Conservation (phyloP, 2,113 vertebrate species). For the Seriola rivoliana region DNA sequence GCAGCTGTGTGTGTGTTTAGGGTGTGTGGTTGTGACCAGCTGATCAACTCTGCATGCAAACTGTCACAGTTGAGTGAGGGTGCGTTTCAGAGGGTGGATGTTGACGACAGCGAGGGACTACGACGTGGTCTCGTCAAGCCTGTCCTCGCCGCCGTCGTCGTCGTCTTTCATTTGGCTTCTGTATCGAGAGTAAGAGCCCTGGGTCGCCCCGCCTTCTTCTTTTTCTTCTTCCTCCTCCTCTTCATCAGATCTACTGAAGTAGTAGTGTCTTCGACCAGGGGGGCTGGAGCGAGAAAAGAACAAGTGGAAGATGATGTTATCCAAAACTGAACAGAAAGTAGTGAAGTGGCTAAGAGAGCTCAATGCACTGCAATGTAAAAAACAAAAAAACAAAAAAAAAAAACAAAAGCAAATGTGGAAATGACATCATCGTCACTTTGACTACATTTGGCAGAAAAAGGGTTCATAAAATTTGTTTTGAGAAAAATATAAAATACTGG, state of each 20-base stretch:
- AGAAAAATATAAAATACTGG: too few relatives aligned
- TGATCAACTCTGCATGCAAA: conserved; percentile 54
- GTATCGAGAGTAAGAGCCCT: conserved; percentile 78
- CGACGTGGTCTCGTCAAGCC: conserved; percentile 78
- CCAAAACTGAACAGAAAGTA: background rate
- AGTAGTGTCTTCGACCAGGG: conserved; percentile 84
- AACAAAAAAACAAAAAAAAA: conserved; percentile 2
- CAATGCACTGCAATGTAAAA: background rate
- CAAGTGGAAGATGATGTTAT: conserved; percentile 10
- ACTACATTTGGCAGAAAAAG: background rate
- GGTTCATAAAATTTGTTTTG: too few relatives aligned
- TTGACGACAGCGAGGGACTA: conserved; percentile 30
- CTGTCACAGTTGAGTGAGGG: conserved; percentile 3
- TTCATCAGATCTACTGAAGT: conserved; percentile 89
- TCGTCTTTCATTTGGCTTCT: conserved; percentile 87
- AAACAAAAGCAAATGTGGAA: background rate
- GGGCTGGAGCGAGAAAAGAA: conserved; percentile 84
- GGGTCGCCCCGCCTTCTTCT: conserved; percentile 77
- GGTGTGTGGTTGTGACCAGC: conserved; percentile 14
- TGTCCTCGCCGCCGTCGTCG: conserved; percentile 85
- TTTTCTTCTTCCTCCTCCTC: conserved; percentile 90
- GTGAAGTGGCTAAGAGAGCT: background rate
- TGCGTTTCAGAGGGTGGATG: background rate
- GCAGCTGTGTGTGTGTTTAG: conserved; percentile 14
- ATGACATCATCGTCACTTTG: background rate